These are phyloP conservation scores for Perca schrenkii DNA, from an alignment of 2,113 vertebrate species.

Conservation along the genomic window DNA sequence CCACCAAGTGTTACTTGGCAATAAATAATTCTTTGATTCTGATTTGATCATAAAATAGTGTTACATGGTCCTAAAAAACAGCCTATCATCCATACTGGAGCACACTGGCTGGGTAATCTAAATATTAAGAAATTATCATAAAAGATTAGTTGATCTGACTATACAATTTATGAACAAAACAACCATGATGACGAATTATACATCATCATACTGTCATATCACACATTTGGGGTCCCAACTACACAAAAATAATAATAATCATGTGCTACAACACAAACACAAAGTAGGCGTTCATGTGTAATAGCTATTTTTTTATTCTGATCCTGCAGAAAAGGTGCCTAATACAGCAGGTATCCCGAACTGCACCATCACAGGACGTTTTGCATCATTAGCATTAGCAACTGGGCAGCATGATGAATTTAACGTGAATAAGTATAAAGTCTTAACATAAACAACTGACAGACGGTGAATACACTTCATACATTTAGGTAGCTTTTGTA, in stretches of 20 bases:
- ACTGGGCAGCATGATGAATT: background rate
- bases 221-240: background rate
- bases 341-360: background rate
- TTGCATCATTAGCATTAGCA: conserved; percentile 68
- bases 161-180: background rate
- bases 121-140: background rate
- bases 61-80: background rate
- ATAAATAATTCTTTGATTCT: no score
- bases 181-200: background rate
- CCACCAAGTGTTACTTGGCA: no score
- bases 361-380: conserved; percentile 32
- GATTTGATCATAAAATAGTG: background rate
- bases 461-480: background rate
- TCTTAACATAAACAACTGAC: background rate
- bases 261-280: background rate
- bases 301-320: background rate
- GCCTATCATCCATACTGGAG: background rate
- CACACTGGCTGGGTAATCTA: background rate
- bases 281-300: background rate
- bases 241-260: background rate
- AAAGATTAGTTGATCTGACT: background rate
- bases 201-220: background rate
- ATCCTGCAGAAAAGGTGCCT: background rate
- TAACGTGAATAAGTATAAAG: background rate
- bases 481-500: background rate